Base-by-base conservation (phyloP, 2,888 invertebrate genomes). In the Trimorus sp. region DNA sequence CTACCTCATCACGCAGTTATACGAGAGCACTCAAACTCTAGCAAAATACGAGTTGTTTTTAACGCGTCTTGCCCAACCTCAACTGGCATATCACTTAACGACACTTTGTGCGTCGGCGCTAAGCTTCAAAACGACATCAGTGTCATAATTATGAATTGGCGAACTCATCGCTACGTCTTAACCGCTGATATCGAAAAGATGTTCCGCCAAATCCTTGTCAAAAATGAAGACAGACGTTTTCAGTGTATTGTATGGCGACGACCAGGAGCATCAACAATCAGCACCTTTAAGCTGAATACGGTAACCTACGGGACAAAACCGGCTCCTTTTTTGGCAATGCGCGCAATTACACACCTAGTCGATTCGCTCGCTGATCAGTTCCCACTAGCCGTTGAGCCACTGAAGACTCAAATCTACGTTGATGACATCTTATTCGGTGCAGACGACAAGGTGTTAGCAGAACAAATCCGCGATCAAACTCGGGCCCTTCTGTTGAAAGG, bases 361-460 rank as follows among this genome's bases (percentile, higher is more conserved):
- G 9, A 48, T 11, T 11, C 48, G 3, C 11, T 11, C 5, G 14
- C 53, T 53, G 6, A 53, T 5, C 16, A 53, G 12, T 48, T 7
- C 12, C 48, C 48, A 48, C 48, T 48, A 48, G 48, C 48, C 3
- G n/a, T 48, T 4, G 54, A 54, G 12, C 26, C 54, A 54, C 37
- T 54, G 4, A 3, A 4, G 37, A 51, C 5, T 6, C 7, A 7
- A 15, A 59, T 59, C 6, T 59, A 59, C n/a, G 59, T 59, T 2
- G 59, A 59, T 11, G 59, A 59, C 14, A 7, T 59, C 9, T 15
- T 59, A 14, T 40, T 59, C 8, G 59, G 59, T 5, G 59, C 38
- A 5, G 14, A 40, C 11, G 14, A 38, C 11, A 38, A 14, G 38
- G 8, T n/a, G 1, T 3, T 7, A n/a, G 7, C n/a, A 8, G 40